Evolutionary conservation across 2,797 vertebrate species (phyloP).

Genomic region (Spizella passerina): DNA sequence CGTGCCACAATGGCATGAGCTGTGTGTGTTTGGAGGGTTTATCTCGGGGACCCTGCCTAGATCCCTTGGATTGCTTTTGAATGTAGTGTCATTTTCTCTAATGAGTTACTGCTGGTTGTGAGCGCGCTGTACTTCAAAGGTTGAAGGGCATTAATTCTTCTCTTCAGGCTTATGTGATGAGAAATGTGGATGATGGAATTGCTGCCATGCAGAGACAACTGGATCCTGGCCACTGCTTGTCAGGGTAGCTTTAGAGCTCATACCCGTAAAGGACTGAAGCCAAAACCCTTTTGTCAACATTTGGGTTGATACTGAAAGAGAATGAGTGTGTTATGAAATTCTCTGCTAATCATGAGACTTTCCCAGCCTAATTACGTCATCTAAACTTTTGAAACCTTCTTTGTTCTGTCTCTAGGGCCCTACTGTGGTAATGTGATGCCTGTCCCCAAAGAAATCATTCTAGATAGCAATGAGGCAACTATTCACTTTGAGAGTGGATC

Average conservation of each 20-base stretch:
- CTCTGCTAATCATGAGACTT: background rate
- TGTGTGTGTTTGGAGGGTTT: background rate
- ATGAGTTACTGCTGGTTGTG: slow-evolving; percentile 25
- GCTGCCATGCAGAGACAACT: background rate
- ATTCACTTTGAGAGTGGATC: slow-evolving; percentile 82
- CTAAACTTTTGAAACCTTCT: slow-evolving; percentile 24
- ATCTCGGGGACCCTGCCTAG: background rate
- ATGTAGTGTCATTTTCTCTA: background rate
- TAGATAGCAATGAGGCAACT: slow-evolving; percentile 80
- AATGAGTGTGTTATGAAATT: background rate
- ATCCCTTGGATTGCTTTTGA: slow-evolving; percentile 16
- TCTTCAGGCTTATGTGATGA: background rate
- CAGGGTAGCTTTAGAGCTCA: background rate
- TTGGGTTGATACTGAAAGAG: background rate
- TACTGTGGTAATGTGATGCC: slow-evolving; percentile 78
- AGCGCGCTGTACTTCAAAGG: slow-evolving; percentile 23
- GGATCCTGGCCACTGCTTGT: slow-evolving; percentile 15
- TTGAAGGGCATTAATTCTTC: background rate
- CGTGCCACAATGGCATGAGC: background rate
- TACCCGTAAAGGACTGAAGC: background rate
- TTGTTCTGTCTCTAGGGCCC: slow-evolving; percentile 67
- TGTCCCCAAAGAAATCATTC: slow-evolving; percentile 72
- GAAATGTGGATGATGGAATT: background rate
- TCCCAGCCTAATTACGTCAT: background rate
- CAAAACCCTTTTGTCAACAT: slow-evolving; percentile 40